Evolutionary conservation across 2,888 invertebrate species (phyloP).

Genomic region (Cheilosia vernalis): DNA sequence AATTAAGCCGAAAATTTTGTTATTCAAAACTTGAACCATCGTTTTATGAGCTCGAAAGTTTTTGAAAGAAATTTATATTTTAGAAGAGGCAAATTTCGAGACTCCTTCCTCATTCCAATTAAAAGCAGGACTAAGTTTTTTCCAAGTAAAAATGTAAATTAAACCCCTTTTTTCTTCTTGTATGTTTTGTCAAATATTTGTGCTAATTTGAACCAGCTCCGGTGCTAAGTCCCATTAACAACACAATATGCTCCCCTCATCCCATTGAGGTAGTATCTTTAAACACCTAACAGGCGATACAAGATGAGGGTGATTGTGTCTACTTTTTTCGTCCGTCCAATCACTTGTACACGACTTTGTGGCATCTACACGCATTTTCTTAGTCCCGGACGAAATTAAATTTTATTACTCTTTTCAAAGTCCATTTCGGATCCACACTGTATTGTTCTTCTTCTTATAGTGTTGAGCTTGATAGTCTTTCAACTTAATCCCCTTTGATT

Average conservation of each 20-base stretch:
- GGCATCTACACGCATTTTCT: conserved; percentile 50
- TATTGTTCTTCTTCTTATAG: conserved; percentile 15
- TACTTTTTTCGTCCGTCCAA: background rate
- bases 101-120: background rate
- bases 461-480: conserved; percentile 59
- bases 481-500: conserved; percentile 66
- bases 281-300: background rate
- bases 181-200: conserved; percentile 22
- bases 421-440: conserved; percentile 44
- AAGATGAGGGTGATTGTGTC: background rate
- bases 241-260: no score
- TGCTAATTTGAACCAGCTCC: conserved; percentile 9
- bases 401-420: conserved; percentile 60
- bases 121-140: background rate
- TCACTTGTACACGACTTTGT: conserved; percentile 21
- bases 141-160: background rate
- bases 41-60: no score
- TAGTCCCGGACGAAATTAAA: conserved; percentile 51
- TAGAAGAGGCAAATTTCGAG: background rate
- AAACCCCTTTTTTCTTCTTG: background rate
- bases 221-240: background rate
- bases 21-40: no score
- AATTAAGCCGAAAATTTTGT: no score
- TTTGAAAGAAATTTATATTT: background rate
- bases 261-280: background rate